Conservation (phyloP, 30 jellyfish, hydroid and myxozoan genomes). For the Turritopsis rubra region DNA sequence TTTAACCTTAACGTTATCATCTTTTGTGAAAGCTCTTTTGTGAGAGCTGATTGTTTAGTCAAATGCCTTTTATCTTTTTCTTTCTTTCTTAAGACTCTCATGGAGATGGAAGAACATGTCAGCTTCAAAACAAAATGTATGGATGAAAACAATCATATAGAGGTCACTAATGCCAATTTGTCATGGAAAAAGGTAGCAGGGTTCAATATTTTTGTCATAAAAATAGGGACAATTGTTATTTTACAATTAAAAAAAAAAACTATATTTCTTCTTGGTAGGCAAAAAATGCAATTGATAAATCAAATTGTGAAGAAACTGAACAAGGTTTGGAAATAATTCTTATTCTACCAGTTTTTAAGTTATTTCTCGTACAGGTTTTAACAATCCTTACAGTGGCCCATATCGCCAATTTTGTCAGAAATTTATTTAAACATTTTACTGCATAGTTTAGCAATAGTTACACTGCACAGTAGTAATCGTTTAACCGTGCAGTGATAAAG, state of each 20-base stretch:
- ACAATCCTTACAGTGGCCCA: no score
- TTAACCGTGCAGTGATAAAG: no score
- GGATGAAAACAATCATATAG: slow-evolving; percentile 25
- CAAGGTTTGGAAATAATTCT: not conserved
- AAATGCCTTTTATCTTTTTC: not conserved
- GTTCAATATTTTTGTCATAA: not conserved
- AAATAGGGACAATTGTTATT: not conserved
- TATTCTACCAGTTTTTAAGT: not conserved
- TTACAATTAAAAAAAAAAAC: not conserved
- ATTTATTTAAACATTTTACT: no score
- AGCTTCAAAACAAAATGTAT: slow-evolving; percentile 34
- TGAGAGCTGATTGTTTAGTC: no score
- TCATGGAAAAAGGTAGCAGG: slow-evolving; percentile 42
- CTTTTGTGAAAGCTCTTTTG: slow-evolving; percentile 8
- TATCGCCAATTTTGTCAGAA: no score
- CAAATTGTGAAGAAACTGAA: not conserved
- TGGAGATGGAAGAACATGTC: slow-evolving; percentile 51
- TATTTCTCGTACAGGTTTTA: no score
- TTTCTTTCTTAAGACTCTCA: slow-evolving; percentile 27
- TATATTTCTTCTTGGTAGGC: not conserved
- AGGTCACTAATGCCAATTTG: slow-evolving; percentile 27
- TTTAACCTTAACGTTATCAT: not conserved
- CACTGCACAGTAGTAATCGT: no score
- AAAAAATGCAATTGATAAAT: not conserved
- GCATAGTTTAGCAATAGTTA: no score